phyloP scores from a whole-genome alignment of 2,797 vertebrate species.

The Allobates femoralis region DNA sequence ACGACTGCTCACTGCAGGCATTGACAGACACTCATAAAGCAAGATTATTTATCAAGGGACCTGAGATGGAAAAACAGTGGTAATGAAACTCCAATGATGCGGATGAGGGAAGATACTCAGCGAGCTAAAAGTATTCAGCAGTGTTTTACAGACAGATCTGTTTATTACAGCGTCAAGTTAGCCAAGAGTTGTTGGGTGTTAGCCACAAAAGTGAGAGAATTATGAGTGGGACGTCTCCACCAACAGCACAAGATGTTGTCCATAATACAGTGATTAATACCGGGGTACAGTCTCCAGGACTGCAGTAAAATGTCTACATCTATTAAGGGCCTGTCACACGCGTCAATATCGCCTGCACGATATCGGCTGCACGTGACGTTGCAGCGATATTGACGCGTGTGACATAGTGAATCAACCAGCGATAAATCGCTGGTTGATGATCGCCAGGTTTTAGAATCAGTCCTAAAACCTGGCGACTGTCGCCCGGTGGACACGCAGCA shows the following conservation, averaged over 20 bases:
- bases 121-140: not conserved
- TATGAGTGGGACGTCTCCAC: constrained; percentile 9
- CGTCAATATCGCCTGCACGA: no score
- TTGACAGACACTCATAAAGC: not conserved
- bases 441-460: no score
- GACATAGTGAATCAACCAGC: no score
- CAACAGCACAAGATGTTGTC: constrained; percentile 5
- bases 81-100: not conserved
- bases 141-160: constrained; percentile 12
- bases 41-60: not conserved
- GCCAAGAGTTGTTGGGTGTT: constrained; percentile 39
- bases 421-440: no score
- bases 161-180: not conserved
- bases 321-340: no score
- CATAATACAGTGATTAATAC: constrained; percentile 1
- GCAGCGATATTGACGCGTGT: no score
- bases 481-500: no score
- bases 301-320: not conserved
- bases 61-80: not conserved
- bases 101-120: not conserved
- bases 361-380: no score
- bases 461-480: no score
- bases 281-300: not conserved
- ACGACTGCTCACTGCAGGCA: not conserved
- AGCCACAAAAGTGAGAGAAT: not conserved